Evolutionary conservation across 2,797 vertebrate species (phyloP).

Genomic region (Yasuhikotakia modesta): DNA sequence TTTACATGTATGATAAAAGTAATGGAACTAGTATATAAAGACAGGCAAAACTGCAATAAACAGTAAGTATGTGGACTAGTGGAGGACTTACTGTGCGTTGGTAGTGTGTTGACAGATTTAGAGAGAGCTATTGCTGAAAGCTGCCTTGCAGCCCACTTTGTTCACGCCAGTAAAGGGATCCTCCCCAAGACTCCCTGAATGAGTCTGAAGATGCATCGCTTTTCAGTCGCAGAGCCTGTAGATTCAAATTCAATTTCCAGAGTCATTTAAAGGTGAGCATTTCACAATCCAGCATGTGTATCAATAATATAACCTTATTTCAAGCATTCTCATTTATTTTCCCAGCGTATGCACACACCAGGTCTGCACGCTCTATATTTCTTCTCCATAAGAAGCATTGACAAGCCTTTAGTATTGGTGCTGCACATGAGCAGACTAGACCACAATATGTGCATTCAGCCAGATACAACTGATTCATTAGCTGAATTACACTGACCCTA

Average conservation of each 20-base stretch:
- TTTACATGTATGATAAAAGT: neutral
- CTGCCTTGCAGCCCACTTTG: neutral
- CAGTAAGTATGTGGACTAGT: neutral
- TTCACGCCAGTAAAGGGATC: conserved; percentile 1
- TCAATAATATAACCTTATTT: conserved; percentile 12
- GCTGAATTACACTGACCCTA: neutral
- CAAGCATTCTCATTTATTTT: neutral
- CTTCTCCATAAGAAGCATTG: neutral
- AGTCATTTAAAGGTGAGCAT: neutral
- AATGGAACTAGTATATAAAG: neutral
- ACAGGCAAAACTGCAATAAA: neutral
- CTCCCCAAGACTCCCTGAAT: neutral
- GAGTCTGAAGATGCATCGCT: neutral
- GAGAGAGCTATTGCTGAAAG: conserved; percentile 8
- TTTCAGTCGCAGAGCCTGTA: neutral
- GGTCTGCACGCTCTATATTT: neutral
- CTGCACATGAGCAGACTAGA: neutral
- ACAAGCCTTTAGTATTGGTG: conserved; percentile 6
- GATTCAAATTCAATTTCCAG: conserved; percentile 3
- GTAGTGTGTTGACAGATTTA: conserved; percentile 8
- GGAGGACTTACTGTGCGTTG: neutral
- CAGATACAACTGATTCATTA: neutral
- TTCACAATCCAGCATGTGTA: neutral
- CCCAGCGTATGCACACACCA: neutral
- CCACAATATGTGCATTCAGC: conserved; percentile 31